Percentiles rank a stretch among this genome's conserved stretches.
phyloP scores from a whole-genome alignment of 2,888 invertebrate genomes.

The Luperina testacea region DNA sequence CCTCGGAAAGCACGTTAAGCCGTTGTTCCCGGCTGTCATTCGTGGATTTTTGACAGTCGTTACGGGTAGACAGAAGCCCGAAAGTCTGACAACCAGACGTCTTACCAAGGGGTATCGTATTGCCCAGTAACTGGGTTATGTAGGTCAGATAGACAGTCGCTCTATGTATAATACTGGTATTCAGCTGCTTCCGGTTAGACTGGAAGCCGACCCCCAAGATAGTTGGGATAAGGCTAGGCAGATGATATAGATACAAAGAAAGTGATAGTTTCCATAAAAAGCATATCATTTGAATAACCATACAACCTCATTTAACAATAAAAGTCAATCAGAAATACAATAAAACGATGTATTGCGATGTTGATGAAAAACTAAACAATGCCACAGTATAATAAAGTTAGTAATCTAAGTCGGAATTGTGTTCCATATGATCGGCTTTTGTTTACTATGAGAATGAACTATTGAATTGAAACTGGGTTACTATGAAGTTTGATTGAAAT shows the following conservation, averaged over 20 bases:
- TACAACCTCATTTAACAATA: constrained; percentile 33
- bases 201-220: no score
- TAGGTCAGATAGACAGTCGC: no score
- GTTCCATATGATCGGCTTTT: constrained; percentile 17
- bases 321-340: constrained; percentile 45
- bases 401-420: constrained; percentile 28
- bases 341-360: constrained; percentile 14
- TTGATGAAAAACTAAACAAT: constrained; percentile 31
- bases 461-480: constrained; percentile 26
- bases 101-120: no score
- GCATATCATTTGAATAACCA: constrained; percentile 37
- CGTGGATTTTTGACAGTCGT: no score
- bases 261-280: constrained; percentile 24
- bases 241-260: constrained; percentile 10
- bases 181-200: no score
- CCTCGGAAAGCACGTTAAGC: no score
- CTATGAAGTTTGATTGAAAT: constrained; percentile 9
- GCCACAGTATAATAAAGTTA: constrained; percentile 12
- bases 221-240: no score
- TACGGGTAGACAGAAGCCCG: no score
- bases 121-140: no score
- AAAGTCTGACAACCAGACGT: no score
- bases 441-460: constrained; percentile 1
- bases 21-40: no score
- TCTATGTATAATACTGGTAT: no score